Conservation (phyloP, 2,113 vertebrate species). For the Malurus alboscapulatus region DNA sequence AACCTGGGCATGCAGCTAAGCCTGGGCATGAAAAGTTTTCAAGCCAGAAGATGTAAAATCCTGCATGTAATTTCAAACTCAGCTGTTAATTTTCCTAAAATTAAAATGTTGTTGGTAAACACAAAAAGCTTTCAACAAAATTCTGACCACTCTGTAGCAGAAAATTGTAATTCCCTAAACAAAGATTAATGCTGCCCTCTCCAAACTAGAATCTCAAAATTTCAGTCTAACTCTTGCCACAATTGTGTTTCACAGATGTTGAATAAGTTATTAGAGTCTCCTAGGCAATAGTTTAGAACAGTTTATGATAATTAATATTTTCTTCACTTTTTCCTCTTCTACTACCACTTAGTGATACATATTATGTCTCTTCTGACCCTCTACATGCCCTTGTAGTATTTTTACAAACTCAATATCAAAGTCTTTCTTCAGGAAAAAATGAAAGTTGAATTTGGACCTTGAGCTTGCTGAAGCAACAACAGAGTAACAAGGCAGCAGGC, state of each 20-base stretch:
- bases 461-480: not conserved
- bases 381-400: not conserved
- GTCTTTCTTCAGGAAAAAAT: not conserved
- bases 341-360: not conserved
- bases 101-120: not conserved
- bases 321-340: not conserved
- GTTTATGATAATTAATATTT: not conserved
- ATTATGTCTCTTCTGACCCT: not conserved
- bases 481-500: not conserved
- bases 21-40: not conserved
- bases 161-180: not conserved
- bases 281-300: not conserved
- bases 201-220: not conserved
- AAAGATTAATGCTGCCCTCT: not conserved
- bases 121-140: not conserved
- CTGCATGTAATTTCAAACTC: not conserved
- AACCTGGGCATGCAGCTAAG: not conserved
- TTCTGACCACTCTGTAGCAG: not conserved
- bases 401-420: constrained; percentile 1
- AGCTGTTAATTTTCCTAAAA: not conserved
- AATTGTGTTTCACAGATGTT: not conserved
- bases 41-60: not conserved
- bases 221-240: not conserved
- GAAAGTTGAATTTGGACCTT: not conserved
- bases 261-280: not conserved